Evolutionary conservation across 2,797 vertebrate species (phyloP), one percentile per base, ranked within the genome.

Genomic region (Siniperca scherzeri): DNA sequence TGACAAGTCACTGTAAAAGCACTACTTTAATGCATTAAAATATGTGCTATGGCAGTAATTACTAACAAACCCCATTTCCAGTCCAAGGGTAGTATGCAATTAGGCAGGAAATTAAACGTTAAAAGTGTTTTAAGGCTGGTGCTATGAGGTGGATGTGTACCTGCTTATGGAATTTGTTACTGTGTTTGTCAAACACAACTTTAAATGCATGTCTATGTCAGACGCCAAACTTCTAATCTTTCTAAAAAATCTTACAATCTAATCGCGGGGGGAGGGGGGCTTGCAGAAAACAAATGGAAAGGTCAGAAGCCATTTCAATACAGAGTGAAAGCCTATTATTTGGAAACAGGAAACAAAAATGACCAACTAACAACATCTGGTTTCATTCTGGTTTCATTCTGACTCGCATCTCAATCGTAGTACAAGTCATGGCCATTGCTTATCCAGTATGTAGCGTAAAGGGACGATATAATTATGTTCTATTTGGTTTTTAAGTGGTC

Each of bases 231-330:
- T 53, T 14, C 11, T 40, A n/a, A n/a, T n/a, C n/a, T n/a, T 27
- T 50, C 1, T 42, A 1, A 12, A 25, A 53, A n/a, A 52, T 44
- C n/a, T 7, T 21, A 11, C 10, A 10, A 10, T 59, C 12, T 42
- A 27, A 50, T 30, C 30, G 30, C 3, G 30, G 30, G 30, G 30
- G 30, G 30, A 30, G 30, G 30, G 30, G 30, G 30, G 30, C 30
- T 27, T 55, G 70, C 56, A 36, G 74, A 67, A 77, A 84, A 83
- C 73, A 70, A 60, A 78, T 76, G 7, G 27, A 87, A 83, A 84
- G 88, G 85, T 86, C 81, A 88, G 55, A 80, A 64, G 66, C 56
- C 16, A 52, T 81, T 89, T 85, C 68, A 84, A 38, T 70, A 59
- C 40, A 10, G n/a, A 55, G 21, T 56, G 44, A 80, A 77, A 66